Evolutionary conservation across 2,113 vertebrate species (phyloP), one percentile per base, ranked within the genome.

Genomic region (Burhinus oedicnemus): DNA sequence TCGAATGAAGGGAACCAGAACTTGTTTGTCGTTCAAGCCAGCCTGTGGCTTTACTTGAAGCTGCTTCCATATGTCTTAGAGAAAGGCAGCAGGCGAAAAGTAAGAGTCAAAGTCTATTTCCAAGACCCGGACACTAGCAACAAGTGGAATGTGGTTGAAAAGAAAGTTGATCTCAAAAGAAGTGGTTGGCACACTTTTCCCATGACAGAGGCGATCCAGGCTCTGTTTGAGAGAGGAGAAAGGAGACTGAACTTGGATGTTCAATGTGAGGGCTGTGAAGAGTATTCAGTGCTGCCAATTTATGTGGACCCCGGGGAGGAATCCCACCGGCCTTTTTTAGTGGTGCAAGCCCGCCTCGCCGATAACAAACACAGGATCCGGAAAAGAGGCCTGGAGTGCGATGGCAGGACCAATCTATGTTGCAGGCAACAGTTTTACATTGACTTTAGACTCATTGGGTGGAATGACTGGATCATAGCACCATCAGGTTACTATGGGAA

Each of bases 381-480:
- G 42, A 99, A 99, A 98, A 98, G 99, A 79, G 99, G 99, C 88
- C 98, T 99, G 87, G 99, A 99, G 97, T 99, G 99, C 2, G 99
- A 99, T 54, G 99, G 99, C 90, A 98, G 97, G 95, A 99, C 99
- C 83, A 99, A 99, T 97, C 98, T 99, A 70, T 99, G 99, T 98
- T 99, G 99, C 98, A 98, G 99, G 94, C 99, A 99, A 98, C 99
- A 99, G 98, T 99, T 99, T 98, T 99, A 99, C 98, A 99, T 99
- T 83, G 99, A 99, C 98, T 99, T 99, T 98, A 99, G 99, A 93
- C 99, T 99, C 85, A 99, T 99, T 55, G 99, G 99, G 97, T 99
- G 99, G 99, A 99, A 99, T 74, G 99, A 99, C 98, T 99, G 99
- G 99, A 99, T 99, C 99, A 99, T 99, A 54, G 99, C 99, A 15